A percentile compares a stretch with the other conserved stretches of the same genome.
These are phyloP conservation scores for Psilopsiagon aurifrons DNA, from an alignment of 2,113 vertebrate genomes.

Conservation along the genomic window DNA sequence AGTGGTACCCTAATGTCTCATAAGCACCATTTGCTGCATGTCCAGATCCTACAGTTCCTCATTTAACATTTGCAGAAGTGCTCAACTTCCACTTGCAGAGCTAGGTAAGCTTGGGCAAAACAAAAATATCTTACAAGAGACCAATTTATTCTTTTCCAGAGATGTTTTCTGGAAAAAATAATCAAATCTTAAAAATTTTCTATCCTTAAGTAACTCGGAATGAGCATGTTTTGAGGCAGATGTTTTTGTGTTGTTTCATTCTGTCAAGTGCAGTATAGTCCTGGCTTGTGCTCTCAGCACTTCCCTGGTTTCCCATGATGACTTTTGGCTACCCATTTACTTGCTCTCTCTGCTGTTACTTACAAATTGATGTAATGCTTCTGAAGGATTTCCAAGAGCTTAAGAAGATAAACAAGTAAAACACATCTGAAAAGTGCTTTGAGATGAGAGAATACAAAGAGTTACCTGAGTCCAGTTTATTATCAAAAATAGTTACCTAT, in stretches of 20 bases:
- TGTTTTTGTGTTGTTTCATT: not conserved
- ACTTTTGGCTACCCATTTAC: not conserved
- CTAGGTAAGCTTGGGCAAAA: not conserved
- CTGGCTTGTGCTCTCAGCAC: not conserved
- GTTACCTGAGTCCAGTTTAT: not conserved
- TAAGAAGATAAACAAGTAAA: not conserved
- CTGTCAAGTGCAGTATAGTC: not conserved
- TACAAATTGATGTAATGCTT: not conserved
- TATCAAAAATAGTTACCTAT: not conserved
- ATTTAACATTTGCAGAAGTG: not conserved
- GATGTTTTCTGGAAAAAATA: not conserved
- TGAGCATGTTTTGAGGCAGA: not conserved
- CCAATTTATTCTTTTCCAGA: not conserved
- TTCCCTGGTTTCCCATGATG: not conserved
- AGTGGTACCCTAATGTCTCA: not conserved
- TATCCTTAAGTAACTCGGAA: not conserved
- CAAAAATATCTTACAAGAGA: not conserved
- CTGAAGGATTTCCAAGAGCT: not conserved
- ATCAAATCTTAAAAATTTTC: not conserved
- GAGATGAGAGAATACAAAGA: not conserved
- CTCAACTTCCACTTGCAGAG: not conserved
- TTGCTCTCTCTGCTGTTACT: not conserved
- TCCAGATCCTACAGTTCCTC: not conserved
- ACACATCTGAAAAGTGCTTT: not conserved
- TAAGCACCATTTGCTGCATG: not conserved